phyloP scores from a whole-genome alignment of 2,888 invertebrate species.

The Atherix ibis region DNA sequence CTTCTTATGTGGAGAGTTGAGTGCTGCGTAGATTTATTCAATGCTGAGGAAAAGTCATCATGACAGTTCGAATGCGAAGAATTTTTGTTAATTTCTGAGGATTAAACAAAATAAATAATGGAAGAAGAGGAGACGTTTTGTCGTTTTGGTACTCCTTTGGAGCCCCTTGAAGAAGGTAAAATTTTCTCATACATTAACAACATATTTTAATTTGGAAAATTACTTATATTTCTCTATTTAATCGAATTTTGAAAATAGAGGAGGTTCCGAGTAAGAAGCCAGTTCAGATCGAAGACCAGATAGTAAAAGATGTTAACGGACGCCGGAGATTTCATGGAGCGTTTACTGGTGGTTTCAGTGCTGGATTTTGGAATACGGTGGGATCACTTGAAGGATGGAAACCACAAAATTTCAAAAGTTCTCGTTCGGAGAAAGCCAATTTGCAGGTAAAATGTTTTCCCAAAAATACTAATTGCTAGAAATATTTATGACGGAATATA shows the following conservation, averaged over 20 bases:
- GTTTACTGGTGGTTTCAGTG: conserved; percentile 95
- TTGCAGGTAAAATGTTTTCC: conserved; percentile 11
- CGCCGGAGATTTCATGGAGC: conserved; percentile 92
- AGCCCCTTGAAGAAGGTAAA: conserved; percentile 70
- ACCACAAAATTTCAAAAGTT: conserved; percentile 81
- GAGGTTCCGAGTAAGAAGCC: conserved; percentile 67
- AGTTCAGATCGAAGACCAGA: conserved; percentile 66
- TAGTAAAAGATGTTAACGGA: conserved; percentile 78
- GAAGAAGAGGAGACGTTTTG: conserved; percentile 51
- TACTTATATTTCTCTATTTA: too few relatives aligned
- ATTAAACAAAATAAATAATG: conserved; percentile 9
- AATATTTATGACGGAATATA: conserved; percentile 1
- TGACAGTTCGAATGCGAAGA: too few relatives aligned
- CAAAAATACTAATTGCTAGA: not conserved
- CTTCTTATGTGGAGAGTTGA: too few relatives aligned
- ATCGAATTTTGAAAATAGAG: conserved; percentile 36
- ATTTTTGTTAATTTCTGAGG: not conserved
- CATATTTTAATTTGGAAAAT: too few relatives aligned
- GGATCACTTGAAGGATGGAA: conserved; percentile 92
- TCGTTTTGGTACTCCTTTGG: conserved; percentile 66
- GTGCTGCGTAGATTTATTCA: too few relatives aligned
- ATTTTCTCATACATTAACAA: not conserved
- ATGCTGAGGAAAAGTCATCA: too few relatives aligned
- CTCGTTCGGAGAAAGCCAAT: conserved; percentile 50
- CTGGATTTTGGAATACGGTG: conserved; percentile 94